These are phyloP conservation scores for Tiaroga cobitis DNA, from an alignment of 2,797 vertebrate species.

Conservation along the genomic window DNA sequence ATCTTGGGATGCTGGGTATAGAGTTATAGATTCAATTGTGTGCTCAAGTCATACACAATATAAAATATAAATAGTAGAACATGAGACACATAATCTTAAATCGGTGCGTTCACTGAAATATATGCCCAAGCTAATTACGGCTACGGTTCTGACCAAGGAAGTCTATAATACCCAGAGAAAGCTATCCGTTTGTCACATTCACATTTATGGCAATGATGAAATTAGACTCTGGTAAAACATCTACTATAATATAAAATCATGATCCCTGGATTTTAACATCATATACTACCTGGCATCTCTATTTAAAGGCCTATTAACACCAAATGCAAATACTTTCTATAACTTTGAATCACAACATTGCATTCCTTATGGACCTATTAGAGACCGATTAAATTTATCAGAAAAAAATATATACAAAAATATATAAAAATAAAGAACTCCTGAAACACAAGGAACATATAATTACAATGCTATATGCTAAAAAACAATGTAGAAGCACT, in stretches of 20 bases:
- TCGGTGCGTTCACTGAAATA: not conserved
- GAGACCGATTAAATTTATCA: not conserved
- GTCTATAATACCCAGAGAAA: not conserved
- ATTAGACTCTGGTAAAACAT: not conserved
- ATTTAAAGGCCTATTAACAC: not conserved
- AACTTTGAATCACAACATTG: not conserved
- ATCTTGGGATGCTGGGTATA: not conserved
- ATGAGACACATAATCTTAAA: not conserved
- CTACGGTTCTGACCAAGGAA: not conserved
- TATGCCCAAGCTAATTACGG: not conserved
- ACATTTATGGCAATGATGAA: not conserved
- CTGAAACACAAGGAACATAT: not conserved
- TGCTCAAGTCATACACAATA: not conserved
- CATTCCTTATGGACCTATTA: not conserved
- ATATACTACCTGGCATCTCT: not conserved
- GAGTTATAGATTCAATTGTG: not conserved
- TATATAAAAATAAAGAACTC: not conserved
- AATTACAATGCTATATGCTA: too few species aligned
- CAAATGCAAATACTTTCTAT: not conserved
- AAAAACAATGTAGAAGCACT: too few species aligned
- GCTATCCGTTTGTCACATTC: not conserved
- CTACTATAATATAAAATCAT: not conserved
- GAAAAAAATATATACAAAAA: not conserved
- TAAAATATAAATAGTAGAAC: not conserved
- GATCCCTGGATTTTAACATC: too few species aligned